Percentiles rank a stretch among this genome's conserved stretches.
These are phyloP conservation scores for Cyprinodon tularosa DNA, from an alignment of 2,113 vertebrate genomes.

Conservation along the genomic window DNA sequence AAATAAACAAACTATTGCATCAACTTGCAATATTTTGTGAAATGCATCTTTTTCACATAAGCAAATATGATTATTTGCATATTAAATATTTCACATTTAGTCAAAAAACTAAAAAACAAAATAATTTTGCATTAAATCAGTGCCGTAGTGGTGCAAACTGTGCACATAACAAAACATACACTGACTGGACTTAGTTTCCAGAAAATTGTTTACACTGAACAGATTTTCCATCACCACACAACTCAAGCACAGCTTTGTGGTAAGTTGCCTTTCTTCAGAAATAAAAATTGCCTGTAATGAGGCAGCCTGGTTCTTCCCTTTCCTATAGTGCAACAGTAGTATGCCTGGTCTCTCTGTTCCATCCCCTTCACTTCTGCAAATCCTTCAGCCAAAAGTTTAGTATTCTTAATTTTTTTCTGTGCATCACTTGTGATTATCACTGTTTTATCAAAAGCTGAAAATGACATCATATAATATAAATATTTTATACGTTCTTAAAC, in stretches of 20 bases:
- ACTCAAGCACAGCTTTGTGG: constrained; percentile 3
- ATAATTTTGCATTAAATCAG: not conserved
- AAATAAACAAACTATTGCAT: too few species aligned
- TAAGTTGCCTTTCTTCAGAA: constrained; percentile 17
- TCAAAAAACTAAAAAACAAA: too few species aligned
- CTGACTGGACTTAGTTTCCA: constrained; percentile 3
- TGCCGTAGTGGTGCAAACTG: not conserved
- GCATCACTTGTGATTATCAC: constrained; percentile 23
- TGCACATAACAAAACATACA: not conserved
- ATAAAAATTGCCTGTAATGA: not conserved
- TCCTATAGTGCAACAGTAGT: constrained; percentile 1
- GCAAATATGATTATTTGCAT: not conserved
- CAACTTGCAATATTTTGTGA: not conserved
- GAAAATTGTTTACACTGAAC: constrained; percentile 3
- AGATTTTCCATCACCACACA: constrained; percentile 15
- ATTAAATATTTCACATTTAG: not conserved
- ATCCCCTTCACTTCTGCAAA: constrained; percentile 15
- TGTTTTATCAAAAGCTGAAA: constrained; percentile 4
- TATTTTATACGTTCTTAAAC: not conserved
- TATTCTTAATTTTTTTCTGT: constrained; percentile 19
- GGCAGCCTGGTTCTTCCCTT: not conserved
- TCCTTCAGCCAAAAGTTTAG: constrained; percentile 32
- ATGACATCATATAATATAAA: not conserved
- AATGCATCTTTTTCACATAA: not conserved
- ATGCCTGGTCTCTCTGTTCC: not conserved